phyloP scores from a whole-genome alignment of 2,888 invertebrate genomes.

The Apamea sordens region DNA sequence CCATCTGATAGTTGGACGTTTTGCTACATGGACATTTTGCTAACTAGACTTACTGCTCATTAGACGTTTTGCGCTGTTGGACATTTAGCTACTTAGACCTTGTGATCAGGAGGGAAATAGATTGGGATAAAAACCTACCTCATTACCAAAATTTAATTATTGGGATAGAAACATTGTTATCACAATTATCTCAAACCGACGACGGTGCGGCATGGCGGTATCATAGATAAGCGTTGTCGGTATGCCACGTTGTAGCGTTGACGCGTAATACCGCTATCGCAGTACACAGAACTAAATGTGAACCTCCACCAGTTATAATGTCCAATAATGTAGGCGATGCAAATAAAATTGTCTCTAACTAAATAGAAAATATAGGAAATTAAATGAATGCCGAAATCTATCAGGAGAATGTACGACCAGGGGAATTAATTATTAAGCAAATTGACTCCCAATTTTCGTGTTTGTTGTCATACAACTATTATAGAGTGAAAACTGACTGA shows the following conservation, averaged over 20 bases:
- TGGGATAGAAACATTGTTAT: not conserved
- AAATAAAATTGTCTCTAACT: not conserved
- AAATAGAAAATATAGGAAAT: not conserved
- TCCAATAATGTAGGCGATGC: not conserved
- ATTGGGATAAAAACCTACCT: not conserved
- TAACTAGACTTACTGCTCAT: no score
- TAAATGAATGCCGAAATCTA: not conserved
- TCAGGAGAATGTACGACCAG: no score
- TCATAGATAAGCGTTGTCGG: slow-evolving; percentile 36
- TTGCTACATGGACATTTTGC: no score
- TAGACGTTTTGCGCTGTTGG: no score
- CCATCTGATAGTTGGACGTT: no score
- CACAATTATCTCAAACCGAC: not conserved
- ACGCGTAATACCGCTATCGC: slow-evolving; percentile 18
- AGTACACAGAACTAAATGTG: not conserved
- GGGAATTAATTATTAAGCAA: no score
- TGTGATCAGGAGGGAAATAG: no score
- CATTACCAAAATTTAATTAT: not conserved
- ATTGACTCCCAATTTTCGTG: no score
- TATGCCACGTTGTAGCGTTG: slow-evolving; percentile 11
- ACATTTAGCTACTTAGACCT: no score
- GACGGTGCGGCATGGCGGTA: not conserved
- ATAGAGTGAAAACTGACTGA: no score
- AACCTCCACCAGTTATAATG: not conserved
- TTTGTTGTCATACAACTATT: no score